Percentiles rank a stretch among this genome's conserved stretches.
Evolutionary conservation across 1,140 invertebrate species (phyloP).

Genomic region (Laodelphax striatellus): DNA sequence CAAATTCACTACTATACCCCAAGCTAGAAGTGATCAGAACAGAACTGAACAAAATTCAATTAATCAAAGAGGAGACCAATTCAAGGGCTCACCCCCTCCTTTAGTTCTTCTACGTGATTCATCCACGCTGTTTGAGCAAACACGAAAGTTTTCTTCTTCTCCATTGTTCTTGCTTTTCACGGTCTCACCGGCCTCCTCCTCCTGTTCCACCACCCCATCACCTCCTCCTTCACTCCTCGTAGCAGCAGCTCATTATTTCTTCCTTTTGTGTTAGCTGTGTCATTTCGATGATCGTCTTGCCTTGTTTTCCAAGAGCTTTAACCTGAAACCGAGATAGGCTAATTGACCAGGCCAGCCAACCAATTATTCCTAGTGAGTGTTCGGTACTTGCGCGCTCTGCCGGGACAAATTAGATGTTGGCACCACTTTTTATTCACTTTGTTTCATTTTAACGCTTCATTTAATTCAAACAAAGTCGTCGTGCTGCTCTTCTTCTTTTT

Average conservation of each 20-base stretch:
- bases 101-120: too few species aligned
- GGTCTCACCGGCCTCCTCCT: not conserved
- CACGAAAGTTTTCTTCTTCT: not conserved
- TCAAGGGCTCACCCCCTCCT: too few species aligned
- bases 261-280: too few species aligned
- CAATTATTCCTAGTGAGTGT: not conserved
- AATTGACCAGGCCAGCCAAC: not conserved
- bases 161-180: not conserved
- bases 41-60: too few species aligned
- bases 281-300: too few species aligned
- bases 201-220: not conserved
- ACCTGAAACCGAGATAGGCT: too few species aligned
- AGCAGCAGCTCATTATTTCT: too few species aligned
- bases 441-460: constrained; percentile 3
- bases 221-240: not conserved
- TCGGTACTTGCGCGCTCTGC: not conserved
- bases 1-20: too few species aligned
- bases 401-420: constrained; percentile 3
- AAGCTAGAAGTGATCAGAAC: too few species aligned
- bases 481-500: not conserved
- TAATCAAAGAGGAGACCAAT: too few species aligned
- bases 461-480: not conserved
- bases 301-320: too few species aligned
- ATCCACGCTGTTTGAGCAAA: not conserved
- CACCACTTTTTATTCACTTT: constrained; percentile 2